Evolutionary conservation across 2,888 invertebrate species (phyloP).

Genomic region (Punctoribates punctum): DNA sequence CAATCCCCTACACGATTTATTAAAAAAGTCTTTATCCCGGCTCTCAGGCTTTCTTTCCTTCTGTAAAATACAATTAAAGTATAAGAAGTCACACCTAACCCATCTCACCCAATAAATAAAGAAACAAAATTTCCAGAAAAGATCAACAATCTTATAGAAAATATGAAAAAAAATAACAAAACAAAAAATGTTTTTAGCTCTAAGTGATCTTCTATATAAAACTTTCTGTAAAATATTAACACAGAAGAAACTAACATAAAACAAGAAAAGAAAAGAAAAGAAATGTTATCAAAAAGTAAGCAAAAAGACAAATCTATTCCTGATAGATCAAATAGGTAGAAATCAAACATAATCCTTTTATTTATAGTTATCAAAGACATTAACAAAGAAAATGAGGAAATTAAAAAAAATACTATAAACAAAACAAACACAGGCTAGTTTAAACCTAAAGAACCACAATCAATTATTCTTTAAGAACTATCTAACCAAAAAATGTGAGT

Average conservation of each 20-base stretch:
- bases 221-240: slow-evolving; percentile 33
- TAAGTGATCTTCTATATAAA: slow-evolving; percentile 6
- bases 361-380: neutral
- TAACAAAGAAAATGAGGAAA: neutral
- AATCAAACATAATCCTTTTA: neutral
- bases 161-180: slow-evolving; percentile 55
- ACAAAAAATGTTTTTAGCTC: neutral
- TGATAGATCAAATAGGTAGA: neutral
- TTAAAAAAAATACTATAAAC: neutral
- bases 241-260: slow-evolving; percentile 29
- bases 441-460: slow-evolving; percentile 2
- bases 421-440: neutral
- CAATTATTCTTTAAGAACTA: slow-evolving; percentile 5
- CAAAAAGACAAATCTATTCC: neutral
- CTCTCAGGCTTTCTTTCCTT: neutral
- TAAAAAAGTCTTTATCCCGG: slow-evolving; percentile 38
- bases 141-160: slow-evolving; percentile 38
- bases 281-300: slow-evolving; percentile 23
- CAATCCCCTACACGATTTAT: slow-evolving; percentile 51
- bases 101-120: slow-evolving; percentile 29
- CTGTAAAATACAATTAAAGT: slow-evolving; percentile 36
- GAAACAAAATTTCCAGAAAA: slow-evolving; percentile 32
- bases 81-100: slow-evolving; percentile 36
- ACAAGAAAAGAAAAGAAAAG: slow-evolving; percentile 8
- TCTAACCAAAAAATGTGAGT: neutral